These are phyloP conservation scores for Achlya flavicornis DNA, from an alignment of 2,888 invertebrate genomes.

Conservation along the genomic window DNA sequence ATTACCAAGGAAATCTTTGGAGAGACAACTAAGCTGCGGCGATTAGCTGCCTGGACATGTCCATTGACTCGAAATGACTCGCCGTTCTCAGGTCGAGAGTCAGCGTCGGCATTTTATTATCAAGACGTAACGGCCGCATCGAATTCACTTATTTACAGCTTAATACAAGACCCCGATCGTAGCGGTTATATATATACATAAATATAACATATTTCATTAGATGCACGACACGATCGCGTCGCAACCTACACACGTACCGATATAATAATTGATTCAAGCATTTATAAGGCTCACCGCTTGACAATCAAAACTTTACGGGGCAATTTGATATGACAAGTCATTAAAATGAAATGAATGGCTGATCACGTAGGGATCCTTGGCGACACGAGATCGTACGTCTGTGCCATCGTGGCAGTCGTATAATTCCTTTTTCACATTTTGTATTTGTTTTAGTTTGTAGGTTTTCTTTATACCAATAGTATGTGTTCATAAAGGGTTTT, in stretches of 20 bases:
- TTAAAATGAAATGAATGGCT: slow-evolving; percentile 65
- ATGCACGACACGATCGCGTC: slow-evolving; percentile 47
- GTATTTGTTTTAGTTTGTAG: not conserved
- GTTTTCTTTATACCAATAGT: not conserved
- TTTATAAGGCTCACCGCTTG: slow-evolving; percentile 52
- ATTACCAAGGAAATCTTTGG: slow-evolving; percentile 63
- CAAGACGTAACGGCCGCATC: slow-evolving; percentile 18
- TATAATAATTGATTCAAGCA: slow-evolving; percentile 58
- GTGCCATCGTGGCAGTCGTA: not conserved
- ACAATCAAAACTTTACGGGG: slow-evolving; percentile 51
- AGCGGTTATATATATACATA: slow-evolving; percentile 45
- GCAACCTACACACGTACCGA: slow-evolving; percentile 43
- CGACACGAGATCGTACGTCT: not conserved
- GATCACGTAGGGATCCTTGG: slow-evolving; percentile 60
- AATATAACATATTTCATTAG: slow-evolving; percentile 39
- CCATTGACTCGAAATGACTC: slow-evolving; percentile 57
- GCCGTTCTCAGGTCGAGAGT: slow-evolving; percentile 45
- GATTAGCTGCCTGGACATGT: slow-evolving; percentile 54
- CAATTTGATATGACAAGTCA: slow-evolving; percentile 67
- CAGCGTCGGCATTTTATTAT: slow-evolving; percentile 44
- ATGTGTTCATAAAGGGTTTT: no score
- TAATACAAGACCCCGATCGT: slow-evolving; percentile 44
- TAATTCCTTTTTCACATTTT: not conserved
- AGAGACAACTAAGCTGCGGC: slow-evolving; percentile 47
- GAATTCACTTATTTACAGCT: slow-evolving; percentile 53